Evolutionary conservation across 2,113 vertebrate species (phyloP).

Genomic region (Ornithorhynchus anatinus): DNA sequence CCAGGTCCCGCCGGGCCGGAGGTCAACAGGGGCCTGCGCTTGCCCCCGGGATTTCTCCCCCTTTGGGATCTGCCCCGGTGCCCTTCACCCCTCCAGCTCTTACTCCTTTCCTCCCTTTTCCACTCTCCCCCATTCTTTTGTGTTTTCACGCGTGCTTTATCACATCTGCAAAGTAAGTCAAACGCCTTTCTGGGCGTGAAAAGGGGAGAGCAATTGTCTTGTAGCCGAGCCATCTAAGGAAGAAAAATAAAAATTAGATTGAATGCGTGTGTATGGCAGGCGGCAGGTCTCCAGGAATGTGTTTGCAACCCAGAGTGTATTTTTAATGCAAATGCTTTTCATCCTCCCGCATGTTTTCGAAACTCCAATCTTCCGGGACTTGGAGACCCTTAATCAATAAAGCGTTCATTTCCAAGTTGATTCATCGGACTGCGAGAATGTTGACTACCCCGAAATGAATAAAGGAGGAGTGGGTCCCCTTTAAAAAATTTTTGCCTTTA

Average conservation of each 20-base stretch:
- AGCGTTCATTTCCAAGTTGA: neutral
- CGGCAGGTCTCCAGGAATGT: neutral
- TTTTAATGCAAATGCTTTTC: slow-evolving; percentile 46
- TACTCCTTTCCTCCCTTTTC: neutral
- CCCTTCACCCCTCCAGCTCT: neutral
- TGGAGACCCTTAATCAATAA: slow-evolving; percentile 9
- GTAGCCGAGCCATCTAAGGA: neutral
- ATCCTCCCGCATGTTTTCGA: slow-evolving; percentile 20
- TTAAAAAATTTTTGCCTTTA: neutral
- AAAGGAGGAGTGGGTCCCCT: neutral
- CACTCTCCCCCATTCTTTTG: slow-evolving; percentile 6
- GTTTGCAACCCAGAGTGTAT: slow-evolving; percentile 22
- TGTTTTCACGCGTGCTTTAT: slow-evolving; percentile 12
- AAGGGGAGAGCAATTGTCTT: neutral
- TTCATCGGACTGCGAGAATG: slow-evolving; percentile 6
- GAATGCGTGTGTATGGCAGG: neutral
- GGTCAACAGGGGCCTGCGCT: neutral
- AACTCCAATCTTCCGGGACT: slow-evolving; percentile 19
- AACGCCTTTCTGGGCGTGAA: neutral
- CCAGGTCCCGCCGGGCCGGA: neutral
- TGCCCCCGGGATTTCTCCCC: neutral
- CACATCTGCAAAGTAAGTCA: too few species aligned
- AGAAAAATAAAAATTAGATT: neutral
- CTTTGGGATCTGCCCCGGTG: neutral
- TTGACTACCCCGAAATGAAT: slow-evolving; percentile 13